A percentile compares a stretch with the other conserved stretches of the same genome.
phyloP scores from a whole-genome alignment of 2,888 invertebrate genomes.

The Cephus nigrinus region DNA sequence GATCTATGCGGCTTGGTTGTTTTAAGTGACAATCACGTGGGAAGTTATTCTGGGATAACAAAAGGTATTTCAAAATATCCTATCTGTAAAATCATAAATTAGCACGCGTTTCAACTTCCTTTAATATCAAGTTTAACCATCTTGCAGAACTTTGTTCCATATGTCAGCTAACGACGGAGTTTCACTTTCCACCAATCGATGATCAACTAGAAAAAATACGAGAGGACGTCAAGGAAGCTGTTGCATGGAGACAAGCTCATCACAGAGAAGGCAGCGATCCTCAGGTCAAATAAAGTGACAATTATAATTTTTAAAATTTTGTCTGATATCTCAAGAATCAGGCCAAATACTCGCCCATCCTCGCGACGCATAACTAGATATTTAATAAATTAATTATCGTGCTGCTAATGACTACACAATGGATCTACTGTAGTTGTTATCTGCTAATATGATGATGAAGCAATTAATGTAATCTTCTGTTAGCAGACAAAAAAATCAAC shows the following conservation, averaged over 20 bases:
- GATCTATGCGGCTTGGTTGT: constrained; percentile 90
- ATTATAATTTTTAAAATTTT: background rate
- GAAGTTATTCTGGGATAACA: constrained; percentile 73
- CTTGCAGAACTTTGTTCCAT: constrained; percentile 75
- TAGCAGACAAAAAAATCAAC: constrained; percentile 62
- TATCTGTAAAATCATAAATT: background rate
- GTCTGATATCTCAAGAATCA: background rate
- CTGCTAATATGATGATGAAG: background rate
- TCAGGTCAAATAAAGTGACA: constrained; percentile 41
- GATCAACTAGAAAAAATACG: constrained; percentile 83
- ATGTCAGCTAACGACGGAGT: constrained; percentile 88
- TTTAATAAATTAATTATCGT: background rate
- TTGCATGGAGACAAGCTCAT: constrained; percentile 66
- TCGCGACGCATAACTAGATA: background rate
- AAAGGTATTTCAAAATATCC: constrained; percentile 65
- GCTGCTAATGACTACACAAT: background rate
- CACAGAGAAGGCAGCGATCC: constrained; percentile 58
- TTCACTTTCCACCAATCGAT: constrained; percentile 91
- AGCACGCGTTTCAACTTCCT: background rate
- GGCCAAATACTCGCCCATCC: background rate
- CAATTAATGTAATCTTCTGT: background rate
- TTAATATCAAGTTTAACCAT: constrained; percentile 6
- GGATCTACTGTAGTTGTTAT: background rate
- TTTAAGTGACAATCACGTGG: constrained; percentile 76
- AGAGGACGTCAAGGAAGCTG: constrained; percentile 71